Evolutionary conservation across 2,888 invertebrate genomes (phyloP).

Genomic region (Mimumesa dahlbomi): DNA sequence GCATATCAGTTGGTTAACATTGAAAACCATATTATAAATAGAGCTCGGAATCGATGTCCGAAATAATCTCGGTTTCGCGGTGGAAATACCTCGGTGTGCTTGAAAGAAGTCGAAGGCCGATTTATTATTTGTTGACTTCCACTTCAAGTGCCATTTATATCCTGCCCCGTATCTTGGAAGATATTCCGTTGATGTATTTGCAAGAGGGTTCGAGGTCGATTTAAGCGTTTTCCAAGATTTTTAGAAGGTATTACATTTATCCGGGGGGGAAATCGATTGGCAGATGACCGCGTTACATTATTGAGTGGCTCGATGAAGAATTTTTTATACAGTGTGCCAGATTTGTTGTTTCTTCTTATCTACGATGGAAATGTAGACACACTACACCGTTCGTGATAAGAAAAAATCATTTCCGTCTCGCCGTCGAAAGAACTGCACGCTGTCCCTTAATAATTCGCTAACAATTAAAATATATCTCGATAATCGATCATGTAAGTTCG

Average conservation of each 20-base stretch:
- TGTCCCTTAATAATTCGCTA: too few species aligned
- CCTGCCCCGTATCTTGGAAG: slow-evolving; percentile 1
- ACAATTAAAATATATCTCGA: too few species aligned
- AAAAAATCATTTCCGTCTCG: not conserved
- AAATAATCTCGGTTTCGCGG: too few species aligned
- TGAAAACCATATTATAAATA: too few species aligned
- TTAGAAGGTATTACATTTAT: slow-evolving; percentile 5
- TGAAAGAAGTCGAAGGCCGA: not conserved
- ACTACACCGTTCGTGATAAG: not conserved
- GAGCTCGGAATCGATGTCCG: too few species aligned
- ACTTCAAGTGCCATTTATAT: not conserved
- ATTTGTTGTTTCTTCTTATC: not conserved
- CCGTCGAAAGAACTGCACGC: too few species aligned
- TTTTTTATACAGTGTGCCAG: slow-evolving; percentile 3
- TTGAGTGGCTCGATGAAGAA: not conserved
- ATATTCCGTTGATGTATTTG: slow-evolving; percentile 1
- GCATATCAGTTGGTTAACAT: too few species aligned
- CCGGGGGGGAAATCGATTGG: slow-evolving; percentile 13
- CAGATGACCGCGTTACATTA: slow-evolving; percentile 8
- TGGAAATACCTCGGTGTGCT: not conserved
- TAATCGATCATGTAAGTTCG: too few species aligned
- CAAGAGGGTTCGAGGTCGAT: slow-evolving; percentile 1
- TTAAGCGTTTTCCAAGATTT: slow-evolving; percentile 17
- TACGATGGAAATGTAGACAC: not conserved
- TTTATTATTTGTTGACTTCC: not conserved